These are phyloP conservation scores for Apis laboriosa DNA, from an alignment of 1,140 invertebrate species.

Conservation along the genomic window DNA sequence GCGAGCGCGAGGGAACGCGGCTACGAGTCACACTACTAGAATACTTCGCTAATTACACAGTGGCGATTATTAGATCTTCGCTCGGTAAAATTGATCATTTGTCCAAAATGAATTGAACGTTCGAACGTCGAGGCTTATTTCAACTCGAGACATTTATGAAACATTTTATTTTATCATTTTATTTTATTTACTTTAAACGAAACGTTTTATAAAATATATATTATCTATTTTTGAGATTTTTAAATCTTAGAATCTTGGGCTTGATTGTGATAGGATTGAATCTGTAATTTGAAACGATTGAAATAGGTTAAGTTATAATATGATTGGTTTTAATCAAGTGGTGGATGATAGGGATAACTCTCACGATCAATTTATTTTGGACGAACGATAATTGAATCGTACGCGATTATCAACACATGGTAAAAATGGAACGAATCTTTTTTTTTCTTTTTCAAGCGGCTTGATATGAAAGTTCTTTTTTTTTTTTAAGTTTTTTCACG, in stretches of 20 bases:
- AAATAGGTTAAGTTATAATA: too few species aligned
- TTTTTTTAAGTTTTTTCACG: not conserved
- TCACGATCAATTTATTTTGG: not conserved
- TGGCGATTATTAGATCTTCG: not conserved
- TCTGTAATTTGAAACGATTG: too few species aligned
- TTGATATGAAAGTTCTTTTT: not conserved
- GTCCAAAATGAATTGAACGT: constrained; percentile 5
- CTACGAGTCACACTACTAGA: constrained; percentile 17
- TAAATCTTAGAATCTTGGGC: too few species aligned
- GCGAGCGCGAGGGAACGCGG: constrained; percentile 42
- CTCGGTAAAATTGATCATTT: not conserved
- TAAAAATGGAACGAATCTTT: not conserved
- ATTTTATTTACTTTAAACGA: too few species aligned
- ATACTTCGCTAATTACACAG: not conserved
- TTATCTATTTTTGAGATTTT: too few species aligned
- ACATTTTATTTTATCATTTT: too few species aligned
- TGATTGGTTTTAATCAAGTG: not conserved
- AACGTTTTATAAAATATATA: too few species aligned
- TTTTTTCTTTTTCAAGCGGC: not conserved
- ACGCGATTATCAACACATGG: not conserved
- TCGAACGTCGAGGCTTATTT: not conserved
- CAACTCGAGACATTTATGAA: too few species aligned
- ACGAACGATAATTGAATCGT: not conserved
- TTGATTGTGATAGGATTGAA: too few species aligned
- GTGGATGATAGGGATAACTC: not conserved